Base-by-base conservation (phyloP, 2,888 invertebrate species). In the Microplitis manilae region DNA sequence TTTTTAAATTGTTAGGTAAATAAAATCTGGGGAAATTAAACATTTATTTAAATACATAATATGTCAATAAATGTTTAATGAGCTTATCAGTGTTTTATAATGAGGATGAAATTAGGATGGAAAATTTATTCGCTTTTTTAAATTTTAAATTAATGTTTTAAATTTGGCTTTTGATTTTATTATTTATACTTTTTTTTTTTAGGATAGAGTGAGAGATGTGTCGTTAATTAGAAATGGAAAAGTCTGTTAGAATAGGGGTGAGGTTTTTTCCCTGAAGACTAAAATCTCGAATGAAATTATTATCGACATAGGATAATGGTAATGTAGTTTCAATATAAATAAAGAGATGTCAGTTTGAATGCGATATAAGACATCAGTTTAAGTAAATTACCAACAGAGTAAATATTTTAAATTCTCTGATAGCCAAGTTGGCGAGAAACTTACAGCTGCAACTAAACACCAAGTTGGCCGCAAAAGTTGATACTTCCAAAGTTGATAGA, bases 171-270 rank as follows among this genome's bases (percentile, higher is more conserved):
- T 50, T 2, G 5, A 13, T 13, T 13, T 4, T 13, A 13, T 8
- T 50, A 13, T 50, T 50, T 13, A 13, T 13, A 50, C 5, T 8
- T 13, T 20, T 62, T n/a, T 39, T 15, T 15, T 60, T 8, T 6
- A 62, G 30, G 1, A n/a, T 4, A 15, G 8, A 13, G 9, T 69
- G 30, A 30, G n/a, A 60, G 20, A 17, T 38, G 8, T 39, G 72
- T 72, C 72, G 62, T 62, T 72, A 15, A 72, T 72, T 72, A 60
- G n/a, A 62, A 72, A 72, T 72, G 62, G 17, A 40, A 72, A 72
- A 61, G 39, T 8, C n/a, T 62, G 13, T 50, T 38, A 4, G 39
- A 38, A 8, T 40, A 6, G n/a, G 15, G n/a, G 39, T 17, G 17
- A 17, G 17, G 17, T 17, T 17, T 17, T 17, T 17, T 17, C 17